Base-by-base conservation (phyloP, 2,888 invertebrate species). In the Pelosia muscerda region DNA sequence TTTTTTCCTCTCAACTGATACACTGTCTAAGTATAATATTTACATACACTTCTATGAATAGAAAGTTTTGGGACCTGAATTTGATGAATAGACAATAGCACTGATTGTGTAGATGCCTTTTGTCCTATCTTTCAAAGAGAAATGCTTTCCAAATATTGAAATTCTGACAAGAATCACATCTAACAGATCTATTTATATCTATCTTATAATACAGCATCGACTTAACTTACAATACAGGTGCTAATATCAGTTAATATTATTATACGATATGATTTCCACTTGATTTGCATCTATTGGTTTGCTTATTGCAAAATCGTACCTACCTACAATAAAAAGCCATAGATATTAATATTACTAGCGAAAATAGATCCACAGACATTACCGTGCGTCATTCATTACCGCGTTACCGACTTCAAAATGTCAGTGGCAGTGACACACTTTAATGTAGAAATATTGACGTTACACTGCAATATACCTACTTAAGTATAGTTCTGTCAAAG, bases 241-340 rank as follows among this genome's bases (percentile, higher is more conserved):
- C 15, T 38, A 15, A 38, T 15, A 49, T 49, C 49, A 49, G 49
- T n/a, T 9, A n/a, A 49, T 6, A 49, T 49, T n/a, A 49, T 42
- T 19, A 19, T 19, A 42, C 0, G 6, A 42, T 5, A 4, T n/a
- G n/a, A 49, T 49, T 1, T n/a, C n/a, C 2, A 9, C 6, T 42
- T 15, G 42, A 6, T n/a, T 49, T 55, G 23, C 23, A 15, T 55
- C 55, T 15, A 25, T 25, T 6, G 11, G 11, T 26, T 2, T 13
- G n/a, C 58, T 31, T 25, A 15, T 26, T 26, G 15, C 13, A 25
- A 55, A 54, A 55, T 2, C 23, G 15, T 34, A 22, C 31, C 4
- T n/a, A n/a, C n/a, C 5, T 31, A 10, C 22, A 59, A 59, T 59
- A 59, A 58, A 58, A 34, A 31, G 58, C n/a, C n/a, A n/a, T n/a